Evolutionary conservation across 2,888 invertebrate species (phyloP).

Genomic region (Oasisia sp.): DNA sequence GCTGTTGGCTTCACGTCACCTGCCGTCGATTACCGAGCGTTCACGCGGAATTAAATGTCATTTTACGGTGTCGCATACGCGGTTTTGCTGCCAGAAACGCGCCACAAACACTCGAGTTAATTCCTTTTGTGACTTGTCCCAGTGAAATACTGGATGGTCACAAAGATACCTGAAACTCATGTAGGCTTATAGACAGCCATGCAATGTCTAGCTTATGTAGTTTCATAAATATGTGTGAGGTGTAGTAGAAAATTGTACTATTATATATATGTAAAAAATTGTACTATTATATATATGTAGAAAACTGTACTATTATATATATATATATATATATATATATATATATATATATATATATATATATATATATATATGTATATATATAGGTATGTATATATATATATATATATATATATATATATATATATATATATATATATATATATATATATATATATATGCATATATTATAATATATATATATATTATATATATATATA

Average conservation of each 20-base stretch:
- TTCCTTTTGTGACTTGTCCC: background rate
- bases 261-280: background rate
- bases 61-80: background rate
- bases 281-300: background rate
- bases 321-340: too few species aligned
- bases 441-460: too few species aligned
- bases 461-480: too few species aligned
- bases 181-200: background rate
- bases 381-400: too few species aligned
- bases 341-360: too few species aligned
- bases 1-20: background rate
- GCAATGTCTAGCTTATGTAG: background rate
- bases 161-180: background rate
- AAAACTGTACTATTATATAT: background rate
- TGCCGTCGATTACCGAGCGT: constrained; percentile 1
- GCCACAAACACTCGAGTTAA: background rate
- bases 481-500: too few species aligned
- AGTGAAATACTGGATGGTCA: background rate
- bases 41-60: background rate
- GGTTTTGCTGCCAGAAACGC: background rate
- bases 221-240: background rate
- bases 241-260: background rate
- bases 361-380: too few species aligned
- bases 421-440: too few species aligned
- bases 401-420: too few species aligned